Conservation (phyloP, 1,140 invertebrate species). For the Rhynchophorus ferrugineus region DNA sequence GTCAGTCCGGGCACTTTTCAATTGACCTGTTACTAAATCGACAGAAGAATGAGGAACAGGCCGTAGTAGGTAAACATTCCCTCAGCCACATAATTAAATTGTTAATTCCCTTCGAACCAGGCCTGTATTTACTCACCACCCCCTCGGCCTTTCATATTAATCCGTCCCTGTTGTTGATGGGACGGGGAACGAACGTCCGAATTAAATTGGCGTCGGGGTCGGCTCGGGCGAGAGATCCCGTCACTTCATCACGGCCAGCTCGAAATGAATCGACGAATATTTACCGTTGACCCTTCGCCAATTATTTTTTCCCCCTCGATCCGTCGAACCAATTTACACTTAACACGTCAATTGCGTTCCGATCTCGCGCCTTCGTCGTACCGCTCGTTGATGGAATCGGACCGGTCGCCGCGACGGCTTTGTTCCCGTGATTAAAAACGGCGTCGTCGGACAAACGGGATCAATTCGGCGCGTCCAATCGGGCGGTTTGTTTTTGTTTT, state of each 20-base stretch:
- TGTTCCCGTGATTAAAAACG: slow-evolving; percentile 2
- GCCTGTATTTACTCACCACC: too few species aligned
- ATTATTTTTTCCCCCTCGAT: not conserved
- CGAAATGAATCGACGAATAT: not conserved
- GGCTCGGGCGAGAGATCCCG: too few species aligned
- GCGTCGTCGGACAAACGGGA: not conserved
- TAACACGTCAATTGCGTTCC: slow-evolving; percentile 4
- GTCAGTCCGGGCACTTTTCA: too few species aligned
- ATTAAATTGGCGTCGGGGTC: too few species aligned
- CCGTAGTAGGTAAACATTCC: too few species aligned
- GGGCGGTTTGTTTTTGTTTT: not conserved
- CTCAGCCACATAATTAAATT: too few species aligned
- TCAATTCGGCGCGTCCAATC: not conserved
- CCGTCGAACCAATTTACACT: not conserved
- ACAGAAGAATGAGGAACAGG: too few species aligned
- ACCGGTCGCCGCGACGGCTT: not conserved
- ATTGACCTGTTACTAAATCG: too few species aligned
- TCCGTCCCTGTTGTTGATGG: too few species aligned
- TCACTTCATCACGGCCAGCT: not conserved
- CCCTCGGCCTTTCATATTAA: too few species aligned
- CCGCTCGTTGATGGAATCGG: not conserved
- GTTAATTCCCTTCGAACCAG: too few species aligned
- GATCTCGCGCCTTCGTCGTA: not conserved
- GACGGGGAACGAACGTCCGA: too few species aligned
- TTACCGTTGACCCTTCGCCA: not conserved